These are phyloP conservation scores for Eubasilissa regina DNA, from an alignment of 1,140 invertebrate species.

Conservation along the genomic window DNA sequence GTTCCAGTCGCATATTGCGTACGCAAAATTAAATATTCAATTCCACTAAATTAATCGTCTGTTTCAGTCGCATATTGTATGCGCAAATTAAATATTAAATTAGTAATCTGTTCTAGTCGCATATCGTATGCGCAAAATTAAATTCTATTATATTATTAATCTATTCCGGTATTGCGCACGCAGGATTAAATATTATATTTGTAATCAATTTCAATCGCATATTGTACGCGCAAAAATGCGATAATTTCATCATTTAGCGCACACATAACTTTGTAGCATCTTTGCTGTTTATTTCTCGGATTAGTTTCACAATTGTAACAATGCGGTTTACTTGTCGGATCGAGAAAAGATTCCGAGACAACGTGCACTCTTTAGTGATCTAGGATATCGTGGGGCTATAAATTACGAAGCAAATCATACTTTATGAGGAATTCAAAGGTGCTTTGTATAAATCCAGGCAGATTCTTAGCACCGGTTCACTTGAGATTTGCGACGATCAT, in stretches of 20 bases:
- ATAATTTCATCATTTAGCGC: slow-evolving; percentile 24
- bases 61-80: too few relatives aligned
- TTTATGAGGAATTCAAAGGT: background rate
- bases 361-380: slow-evolving; percentile 14
- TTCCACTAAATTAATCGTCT: too few relatives aligned
- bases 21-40: too few relatives aligned
- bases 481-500: too few relatives aligned
- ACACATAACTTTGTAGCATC: background rate
- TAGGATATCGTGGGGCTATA: slow-evolving; percentile 29
- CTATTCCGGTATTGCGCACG: too few relatives aligned
- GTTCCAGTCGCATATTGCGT: too few relatives aligned
- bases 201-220: too few relatives aligned
- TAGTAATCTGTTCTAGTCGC: too few relatives aligned
- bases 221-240: slow-evolving; percentile 8
- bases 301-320: slow-evolving; percentile 14
- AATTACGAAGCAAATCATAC: slow-evolving; percentile 27
- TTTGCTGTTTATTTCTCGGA: slow-evolving; percentile 5
- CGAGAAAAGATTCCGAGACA: slow-evolving; percentile 1
- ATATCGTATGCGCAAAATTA: too few relatives aligned
- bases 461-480: background rate
- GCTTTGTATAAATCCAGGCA: slow-evolving; percentile 9
- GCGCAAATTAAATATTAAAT: too few relatives aligned
- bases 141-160: too few relatives aligned
- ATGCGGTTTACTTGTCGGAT: slow-evolving; percentile 20
- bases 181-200: too few relatives aligned